Percentiles rank a stretch among this genome's conserved stretches.
Conservation (phyloP, 2,888 invertebrate genomes). For the Erebia palarica region DNA sequence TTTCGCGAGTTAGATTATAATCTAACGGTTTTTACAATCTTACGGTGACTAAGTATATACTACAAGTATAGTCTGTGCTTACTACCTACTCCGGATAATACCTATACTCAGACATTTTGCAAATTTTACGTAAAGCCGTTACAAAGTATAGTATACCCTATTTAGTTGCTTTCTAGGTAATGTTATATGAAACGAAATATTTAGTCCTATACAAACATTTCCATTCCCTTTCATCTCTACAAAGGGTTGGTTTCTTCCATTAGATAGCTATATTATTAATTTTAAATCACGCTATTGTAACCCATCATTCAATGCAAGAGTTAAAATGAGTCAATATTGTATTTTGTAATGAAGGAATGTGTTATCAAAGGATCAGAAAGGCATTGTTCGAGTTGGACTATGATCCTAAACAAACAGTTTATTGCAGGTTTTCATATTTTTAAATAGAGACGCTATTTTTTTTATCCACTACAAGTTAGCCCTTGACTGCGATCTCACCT, state of each 20-base stretch:
- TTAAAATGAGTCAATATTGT: not conserved
- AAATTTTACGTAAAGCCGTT: too few relatives aligned
- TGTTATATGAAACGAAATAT: not conserved
- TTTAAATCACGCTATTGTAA: not conserved
- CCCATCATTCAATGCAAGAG: not conserved
- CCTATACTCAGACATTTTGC: too few relatives aligned
- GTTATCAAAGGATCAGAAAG: not conserved
- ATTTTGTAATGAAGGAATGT: not conserved
- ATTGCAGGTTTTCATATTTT: not conserved
- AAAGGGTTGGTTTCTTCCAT: not conserved
- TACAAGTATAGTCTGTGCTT: too few relatives aligned
- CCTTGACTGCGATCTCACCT: too few relatives aligned
- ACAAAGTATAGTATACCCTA: too few relatives aligned
- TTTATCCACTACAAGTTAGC: too few relatives aligned
- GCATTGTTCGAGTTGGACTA: not conserved
- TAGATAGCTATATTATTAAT: not conserved
- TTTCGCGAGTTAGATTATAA: too few relatives aligned
- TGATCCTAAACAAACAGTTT: conserved; percentile 12
- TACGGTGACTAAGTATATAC: too few relatives aligned
- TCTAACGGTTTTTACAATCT: too few relatives aligned
- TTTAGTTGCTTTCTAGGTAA: not conserved
- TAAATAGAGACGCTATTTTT: too few relatives aligned
- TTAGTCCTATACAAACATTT: not conserved
- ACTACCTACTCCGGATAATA: too few relatives aligned
- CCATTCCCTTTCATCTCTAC: not conserved